These are phyloP conservation scores for Thecophora atra DNA, from an alignment of 2,888 invertebrate genomes.

Conservation along the genomic window DNA sequence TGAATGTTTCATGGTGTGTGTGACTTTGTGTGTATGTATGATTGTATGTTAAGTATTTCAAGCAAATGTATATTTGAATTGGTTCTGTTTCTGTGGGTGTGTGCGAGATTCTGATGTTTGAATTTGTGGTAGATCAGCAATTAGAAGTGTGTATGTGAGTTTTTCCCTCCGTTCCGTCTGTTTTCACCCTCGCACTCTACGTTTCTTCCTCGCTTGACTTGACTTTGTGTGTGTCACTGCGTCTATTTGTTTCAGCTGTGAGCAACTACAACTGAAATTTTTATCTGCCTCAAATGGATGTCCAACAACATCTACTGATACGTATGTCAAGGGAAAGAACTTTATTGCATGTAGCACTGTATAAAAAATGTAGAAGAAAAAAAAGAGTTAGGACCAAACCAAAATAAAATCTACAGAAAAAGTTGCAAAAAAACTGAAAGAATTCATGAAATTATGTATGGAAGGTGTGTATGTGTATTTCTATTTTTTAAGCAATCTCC, in stretches of 20 bases:
- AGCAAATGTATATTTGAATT: too few relatives aligned
- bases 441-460: not conserved
- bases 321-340: not conserved
- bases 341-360: not conserved
- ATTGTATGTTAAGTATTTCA: too few relatives aligned
- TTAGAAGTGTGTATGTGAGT: too few relatives aligned
- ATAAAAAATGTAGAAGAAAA: not conserved
- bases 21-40: too few relatives aligned
- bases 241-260: not conserved
- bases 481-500: constrained; percentile 31
- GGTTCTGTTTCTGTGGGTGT: too few relatives aligned
- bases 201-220: too few relatives aligned
- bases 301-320: too few relatives aligned
- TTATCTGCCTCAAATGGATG: constrained; percentile 22
- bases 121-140: too few relatives aligned
- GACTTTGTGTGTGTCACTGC: constrained; percentile 3
- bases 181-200: too few relatives aligned
- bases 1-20: too few relatives aligned
- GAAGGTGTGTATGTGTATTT: not conserved
- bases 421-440: constrained; percentile 12
- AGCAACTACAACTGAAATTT: not conserved
- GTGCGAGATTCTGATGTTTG: too few relatives aligned
- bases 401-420: not conserved
- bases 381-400: not conserved
- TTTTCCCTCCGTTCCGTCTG: too few relatives aligned